Evolutionary conservation across 2,797 vertebrate genomes (phyloP).

Genomic region (Spea hammondii): DNA sequence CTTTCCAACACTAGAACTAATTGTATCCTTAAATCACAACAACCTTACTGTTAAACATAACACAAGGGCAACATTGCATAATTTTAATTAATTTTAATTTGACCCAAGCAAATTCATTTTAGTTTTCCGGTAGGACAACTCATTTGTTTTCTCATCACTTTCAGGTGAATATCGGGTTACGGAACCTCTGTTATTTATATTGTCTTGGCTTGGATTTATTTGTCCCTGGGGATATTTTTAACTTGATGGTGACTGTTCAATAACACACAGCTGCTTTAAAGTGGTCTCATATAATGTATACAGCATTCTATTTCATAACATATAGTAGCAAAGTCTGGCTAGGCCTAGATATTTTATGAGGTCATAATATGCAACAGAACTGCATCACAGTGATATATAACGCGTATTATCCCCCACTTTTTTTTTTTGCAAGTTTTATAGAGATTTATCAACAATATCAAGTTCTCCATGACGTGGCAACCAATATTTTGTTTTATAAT

Average conservation of each 20-base stretch:
- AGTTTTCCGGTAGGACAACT: constrained; percentile 76
- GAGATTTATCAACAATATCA: too few relatives aligned
- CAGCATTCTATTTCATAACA: not conserved
- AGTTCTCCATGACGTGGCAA: too few relatives aligned
- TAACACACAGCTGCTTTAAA: not conserved
- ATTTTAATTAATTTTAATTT: constrained; percentile 87
- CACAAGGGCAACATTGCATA: constrained; percentile 81
- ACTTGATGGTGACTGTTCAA: not conserved
- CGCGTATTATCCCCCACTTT: too few relatives aligned
- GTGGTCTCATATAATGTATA: not conserved
- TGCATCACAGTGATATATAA: too few relatives aligned
- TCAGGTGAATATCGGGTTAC: constrained; percentile 54
- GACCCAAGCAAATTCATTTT: constrained; percentile 82
- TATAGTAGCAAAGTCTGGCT: not conserved
- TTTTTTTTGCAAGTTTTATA: too few relatives aligned
- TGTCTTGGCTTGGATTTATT: not conserved
- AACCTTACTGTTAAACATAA: constrained; percentile 80
- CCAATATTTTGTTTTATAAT: too few relatives aligned
- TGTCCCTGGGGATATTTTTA: not conserved
- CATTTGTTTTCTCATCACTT: constrained; percentile 62
- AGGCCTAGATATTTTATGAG: too few relatives aligned
- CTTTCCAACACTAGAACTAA: constrained; percentile 82
- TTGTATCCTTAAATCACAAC: constrained; percentile 84
- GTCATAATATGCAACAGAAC: too few relatives aligned
- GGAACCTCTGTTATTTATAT: constrained; percentile 53